A percentile compares a stretch with the other conserved stretches of the same genome.
These are phyloP conservation scores for Sorex maritimensis DNA, from an alignment of 2,797 vertebrate species.

Conservation along the genomic window DNA sequence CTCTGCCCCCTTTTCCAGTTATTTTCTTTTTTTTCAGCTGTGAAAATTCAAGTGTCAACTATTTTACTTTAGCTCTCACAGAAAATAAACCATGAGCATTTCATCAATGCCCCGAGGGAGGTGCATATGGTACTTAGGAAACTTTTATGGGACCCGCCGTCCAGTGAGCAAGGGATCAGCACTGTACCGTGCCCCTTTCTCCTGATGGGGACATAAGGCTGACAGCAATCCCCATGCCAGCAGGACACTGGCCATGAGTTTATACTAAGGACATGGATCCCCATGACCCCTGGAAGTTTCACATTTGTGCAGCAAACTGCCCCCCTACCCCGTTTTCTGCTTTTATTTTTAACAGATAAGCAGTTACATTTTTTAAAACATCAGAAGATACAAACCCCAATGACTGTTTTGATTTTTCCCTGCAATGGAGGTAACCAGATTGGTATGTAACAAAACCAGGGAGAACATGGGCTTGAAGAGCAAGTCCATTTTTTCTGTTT, in stretches of 20 bases:
- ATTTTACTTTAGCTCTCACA: slow-evolving; percentile 14
- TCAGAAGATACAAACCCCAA: too few species aligned
- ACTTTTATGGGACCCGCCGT: neutral
- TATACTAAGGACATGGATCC: neutral
- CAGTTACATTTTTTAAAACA: neutral
- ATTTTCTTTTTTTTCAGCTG: neutral
- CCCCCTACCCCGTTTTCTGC: too few species aligned
- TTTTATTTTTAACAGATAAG: slow-evolving; percentile 50
- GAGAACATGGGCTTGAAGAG: too few species aligned
- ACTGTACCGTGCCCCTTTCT: neutral
- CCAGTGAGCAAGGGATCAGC: neutral
- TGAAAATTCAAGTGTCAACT: neutral
- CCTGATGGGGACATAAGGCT: neutral
- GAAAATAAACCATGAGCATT: slow-evolving; percentile 6
- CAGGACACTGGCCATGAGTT: neutral
- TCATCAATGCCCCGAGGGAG: slow-evolving; percentile 29
- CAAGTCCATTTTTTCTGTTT: too few species aligned
- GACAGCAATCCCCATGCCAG: neutral
- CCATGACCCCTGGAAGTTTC: slow-evolving; percentile 15
- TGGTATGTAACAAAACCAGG: too few species aligned
- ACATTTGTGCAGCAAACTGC: slow-evolving; percentile 22
- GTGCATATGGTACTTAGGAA: neutral
- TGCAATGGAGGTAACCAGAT: too few species aligned
- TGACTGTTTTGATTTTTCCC: too few species aligned
- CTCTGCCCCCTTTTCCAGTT: neutral